Evolutionary conservation across 2,113 vertebrate species (phyloP).

Genomic region (Sisor rabdophorus): DNA sequence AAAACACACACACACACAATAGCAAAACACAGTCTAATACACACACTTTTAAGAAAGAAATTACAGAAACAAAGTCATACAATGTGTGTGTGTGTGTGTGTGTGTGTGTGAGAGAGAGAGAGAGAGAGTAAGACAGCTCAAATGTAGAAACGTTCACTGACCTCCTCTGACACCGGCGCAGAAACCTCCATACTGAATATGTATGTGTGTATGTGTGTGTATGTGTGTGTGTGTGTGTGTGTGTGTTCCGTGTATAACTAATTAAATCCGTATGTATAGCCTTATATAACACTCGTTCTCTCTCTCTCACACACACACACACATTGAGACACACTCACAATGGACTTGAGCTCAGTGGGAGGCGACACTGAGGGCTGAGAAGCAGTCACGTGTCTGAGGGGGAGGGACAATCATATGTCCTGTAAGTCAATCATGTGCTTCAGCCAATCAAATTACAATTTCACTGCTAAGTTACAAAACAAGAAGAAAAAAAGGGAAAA

Average conservation of each 20-base stretch:
- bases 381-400: slow-evolving; percentile 28
- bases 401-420: slow-evolving; percentile 2
- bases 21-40: background rate
- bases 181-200: slow-evolving; percentile 26
- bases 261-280: slow-evolving; percentile 12
- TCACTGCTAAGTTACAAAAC: background rate
- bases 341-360: slow-evolving; percentile 17
- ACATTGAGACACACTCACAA: background rate
- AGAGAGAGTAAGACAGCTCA: too few species aligned
- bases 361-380: slow-evolving; percentile 32
- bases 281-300: slow-evolving; percentile 9
- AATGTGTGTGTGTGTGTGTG: too few species aligned
- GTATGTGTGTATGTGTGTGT: background rate
- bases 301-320: background rate
- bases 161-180: slow-evolving; percentile 37
- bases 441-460: slow-evolving; percentile 2
- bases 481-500: too few species aligned
- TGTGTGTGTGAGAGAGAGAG: too few species aligned
- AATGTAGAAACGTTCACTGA: too few species aligned
- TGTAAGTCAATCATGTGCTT: background rate
- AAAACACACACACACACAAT: too few species aligned
- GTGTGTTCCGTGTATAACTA: background rate
- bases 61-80: background rate
- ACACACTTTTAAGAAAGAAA: too few species aligned
- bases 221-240: background rate